Conservation (phyloP, 2,113 vertebrate species). For the Cynopterus brachyotis region DNA sequence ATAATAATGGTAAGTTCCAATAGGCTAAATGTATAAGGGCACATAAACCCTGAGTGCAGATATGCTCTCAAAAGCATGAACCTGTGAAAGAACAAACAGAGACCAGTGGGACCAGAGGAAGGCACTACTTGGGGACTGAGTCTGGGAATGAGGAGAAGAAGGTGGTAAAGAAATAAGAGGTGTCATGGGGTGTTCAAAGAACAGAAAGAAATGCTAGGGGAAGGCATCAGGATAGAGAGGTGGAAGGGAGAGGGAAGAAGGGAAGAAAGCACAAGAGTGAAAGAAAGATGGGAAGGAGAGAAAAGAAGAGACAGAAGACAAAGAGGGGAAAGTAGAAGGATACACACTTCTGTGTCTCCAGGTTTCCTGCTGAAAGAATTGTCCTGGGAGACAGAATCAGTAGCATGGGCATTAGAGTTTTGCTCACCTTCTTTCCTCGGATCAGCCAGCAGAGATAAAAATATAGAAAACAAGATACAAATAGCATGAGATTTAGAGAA, state of each 20-base stretch:
- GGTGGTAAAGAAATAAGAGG: neutral
- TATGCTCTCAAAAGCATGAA: neutral
- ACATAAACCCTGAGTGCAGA: neutral
- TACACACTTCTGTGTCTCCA: neutral
- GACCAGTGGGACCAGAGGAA: neutral
- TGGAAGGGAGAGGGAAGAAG: neutral
- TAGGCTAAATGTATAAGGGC: neutral
- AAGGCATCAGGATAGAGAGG: neutral
- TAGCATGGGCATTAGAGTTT: neutral
- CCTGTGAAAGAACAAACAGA: neutral
- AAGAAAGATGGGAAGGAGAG: neutral
- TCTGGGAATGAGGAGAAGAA: neutral
- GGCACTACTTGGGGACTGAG: neutral
- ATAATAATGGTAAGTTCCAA: neutral
- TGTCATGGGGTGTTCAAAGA: neutral
- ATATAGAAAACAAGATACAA: neutral
- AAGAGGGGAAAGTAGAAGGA: neutral
- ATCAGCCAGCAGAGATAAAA: constrained; percentile 32
- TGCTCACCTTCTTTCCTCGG: constrained; percentile 53
- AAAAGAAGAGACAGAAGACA: neutral
- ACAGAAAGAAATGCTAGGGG: neutral
- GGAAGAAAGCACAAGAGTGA: neutral
- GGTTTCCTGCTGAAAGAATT: neutral
- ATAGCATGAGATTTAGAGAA: neutral
- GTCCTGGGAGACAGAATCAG: neutral